Evolutionary conservation across 2,113 vertebrate genomes (phyloP), one percentile per base, ranked within the genome.

Genomic region (Scophthalmus maximus): DNA sequence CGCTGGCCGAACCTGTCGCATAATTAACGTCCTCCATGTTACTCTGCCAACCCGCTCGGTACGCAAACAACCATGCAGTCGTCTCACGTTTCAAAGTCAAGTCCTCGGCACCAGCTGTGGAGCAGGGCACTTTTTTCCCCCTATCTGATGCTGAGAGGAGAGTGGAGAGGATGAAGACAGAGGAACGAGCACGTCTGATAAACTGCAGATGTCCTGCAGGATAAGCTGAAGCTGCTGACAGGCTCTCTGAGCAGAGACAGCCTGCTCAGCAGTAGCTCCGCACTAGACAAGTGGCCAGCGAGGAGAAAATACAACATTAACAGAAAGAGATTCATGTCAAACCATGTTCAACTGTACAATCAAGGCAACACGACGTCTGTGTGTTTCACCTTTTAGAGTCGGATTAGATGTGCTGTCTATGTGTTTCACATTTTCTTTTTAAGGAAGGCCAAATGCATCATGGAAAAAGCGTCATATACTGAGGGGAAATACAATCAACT

Each of bases 81-180:
- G 30, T 86, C 92, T 97, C 95, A 14, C 74, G 93, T 96, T 96
- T 97, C 95, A 97, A 97, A 96, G 95, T 88, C 79, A 0, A 85
- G 84, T 91, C 85, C 88, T 91, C 61, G 56, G 62, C 82, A 91
- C 92, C 95, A 95, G 95, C 94, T 96, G 96, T 90, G 88, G 89
- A 89, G 75, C 83, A 86, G 84, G 88, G 82, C 82, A 82, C 81
- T 83, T 64, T 88, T 77, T 40, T 40, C 42, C 42, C 36, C 87
- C 81, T 77, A 91, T 91, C 92, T 82, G 84, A 93, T 88, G 86
- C 91, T 83, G 27, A 85, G 88, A 62, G 82, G 34, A 94, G 94
- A 95, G n/a, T n/a, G n/a, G 94, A 59, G 53, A 49, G 60, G 51
- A 90, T 82, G 84, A 68, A 75, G 81, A 91, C 76, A 72, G 92